Percentiles rank a stretch among this genome's conserved stretches.
Conservation (phyloP, 2,797 vertebrate species). For the Pelodytes ibericus region DNA sequence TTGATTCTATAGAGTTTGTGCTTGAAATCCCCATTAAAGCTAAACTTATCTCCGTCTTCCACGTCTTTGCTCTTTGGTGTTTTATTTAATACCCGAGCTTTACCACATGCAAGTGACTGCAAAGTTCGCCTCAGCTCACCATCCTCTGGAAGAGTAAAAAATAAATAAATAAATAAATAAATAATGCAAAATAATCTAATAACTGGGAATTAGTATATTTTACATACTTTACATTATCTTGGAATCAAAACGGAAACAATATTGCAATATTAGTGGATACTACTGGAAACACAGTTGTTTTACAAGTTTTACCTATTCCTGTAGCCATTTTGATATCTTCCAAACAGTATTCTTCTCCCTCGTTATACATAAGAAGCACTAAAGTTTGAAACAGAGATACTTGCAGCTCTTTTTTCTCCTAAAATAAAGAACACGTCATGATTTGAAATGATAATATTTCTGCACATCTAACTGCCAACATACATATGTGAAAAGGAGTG, state of each 20-base stretch:
- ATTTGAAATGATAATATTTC: too few species aligned
- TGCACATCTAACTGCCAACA: too few species aligned
- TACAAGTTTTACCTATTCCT: constrained; percentile 74
- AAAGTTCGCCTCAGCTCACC: constrained; percentile 75
- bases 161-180: too few species aligned
- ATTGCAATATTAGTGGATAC: too few species aligned
- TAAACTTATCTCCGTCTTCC: constrained; percentile 75
- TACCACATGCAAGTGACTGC: constrained; percentile 80
- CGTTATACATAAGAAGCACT: constrained; percentile 81
- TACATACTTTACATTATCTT: too few species aligned
- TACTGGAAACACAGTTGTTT: too few species aligned
- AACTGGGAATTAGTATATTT: too few species aligned
- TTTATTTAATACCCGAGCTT: constrained; percentile 77
- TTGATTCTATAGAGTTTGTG: constrained; percentile 82
- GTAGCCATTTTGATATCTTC: constrained; percentile 79
- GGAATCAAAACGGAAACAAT: too few species aligned
- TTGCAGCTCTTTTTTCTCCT: constrained; percentile 82
- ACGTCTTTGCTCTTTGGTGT: constrained; percentile 78
- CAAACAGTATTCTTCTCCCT: constrained; percentile 77
- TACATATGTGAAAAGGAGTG: too few species aligned
- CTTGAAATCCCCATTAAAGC: constrained; percentile 76
- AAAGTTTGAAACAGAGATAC: constrained; percentile 80
- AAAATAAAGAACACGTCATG: constrained; percentile 44
- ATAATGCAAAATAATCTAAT: too few species aligned
- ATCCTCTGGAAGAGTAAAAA: constrained; percentile 68